Evolutionary conservation across 1,140 invertebrate genomes (phyloP), one percentile per base, ranked within the genome.

Genomic region (Polyergus mexicanus): DNA sequence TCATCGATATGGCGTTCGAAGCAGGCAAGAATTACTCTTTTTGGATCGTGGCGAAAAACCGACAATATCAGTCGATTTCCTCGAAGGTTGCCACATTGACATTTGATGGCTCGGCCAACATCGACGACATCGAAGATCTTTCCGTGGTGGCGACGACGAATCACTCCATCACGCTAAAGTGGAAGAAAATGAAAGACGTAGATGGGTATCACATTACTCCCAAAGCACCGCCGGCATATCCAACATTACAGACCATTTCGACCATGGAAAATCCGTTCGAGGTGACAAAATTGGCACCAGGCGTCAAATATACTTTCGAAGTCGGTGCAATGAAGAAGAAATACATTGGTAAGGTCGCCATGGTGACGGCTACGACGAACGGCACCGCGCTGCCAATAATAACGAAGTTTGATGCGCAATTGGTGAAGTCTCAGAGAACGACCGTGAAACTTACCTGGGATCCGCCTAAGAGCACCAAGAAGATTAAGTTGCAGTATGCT

Each of bases 31-130:
- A 96, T 75, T 98, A 98, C 92, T 96, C 96, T 0, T 98, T 98
- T 94, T 97, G 97, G 97, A 97, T 98, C n/a, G 94, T 96, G 0
- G 97, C 97, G 3, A 95, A 95, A 63, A 98, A 97, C 91, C 92
- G 92, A 25, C 93, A 94, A 1, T 95, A 94, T 88, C 95, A 96
- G 54, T 97, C 97, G 0, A 92, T 94, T 5, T 94, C 95, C 0
- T 97, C 97, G 0, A 92, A 95, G 51, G 94, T 96, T 13, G 94
- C 93, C n/a, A 95, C 91, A 5, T 89, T 97, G 7, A 93, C 92
- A 1, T 97, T 97, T 89, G 97, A 97, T 86, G 95, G 95, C 0
- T 93, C 96, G 11, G 95, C 96, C 0, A 96, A 97, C 87, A 95
- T 97, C 0, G 96, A 96, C 75, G 93, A 95, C 10, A 95, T 98